Base-by-base conservation (phyloP, 2,888 invertebrate species). In the Proisotoma minuta region DNA sequence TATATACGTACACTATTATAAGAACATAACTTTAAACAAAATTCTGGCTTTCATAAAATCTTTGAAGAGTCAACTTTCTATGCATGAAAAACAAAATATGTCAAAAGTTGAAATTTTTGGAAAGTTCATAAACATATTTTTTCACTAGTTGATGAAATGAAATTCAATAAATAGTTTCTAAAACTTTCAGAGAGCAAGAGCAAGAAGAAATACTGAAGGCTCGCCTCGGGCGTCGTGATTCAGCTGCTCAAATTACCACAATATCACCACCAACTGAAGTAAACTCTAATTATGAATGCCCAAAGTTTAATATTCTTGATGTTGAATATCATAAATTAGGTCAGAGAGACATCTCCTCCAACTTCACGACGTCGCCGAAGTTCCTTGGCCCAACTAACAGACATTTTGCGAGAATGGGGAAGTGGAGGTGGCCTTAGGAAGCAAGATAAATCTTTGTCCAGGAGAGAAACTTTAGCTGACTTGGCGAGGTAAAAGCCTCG, bases 361-460 rank as follows among this genome's bases (percentile, higher is more conserved):
- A 72, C 71, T 62, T 84, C 85, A 58, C 84, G 89, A 5, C 85
- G 91, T 3, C 84, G 91, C 20, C 85, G 91, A 59, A 90, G 90
- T 69, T 91, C 91, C 1, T 79, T 93, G 65, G 92, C 93, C 18
- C 92, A 92, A 78, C 82, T 92, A 65, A 91, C 91, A 63, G 93
- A 93, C 78, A 88, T 93, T 62, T 78, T 93, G 51, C 83, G 90
- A 59, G 91, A 91, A 81, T 91, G 91, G 91, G 87, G 91, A 26
- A 74, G 75, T 59, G 73, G 75, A 62, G 74, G 75, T 60, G 70
- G 70, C 66, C 66, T 71, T 65, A 70, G 65, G 62, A 71, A 66
- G 67, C 71, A 73, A 58, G 71, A 73, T 59, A 73, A 73, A 64
- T 70, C 70, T 58, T 65, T 73, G 57, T 70, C 71, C 24, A 84